Conservation (phyloP, 1,140 invertebrate species). For the Papilio machaon region DNA sequence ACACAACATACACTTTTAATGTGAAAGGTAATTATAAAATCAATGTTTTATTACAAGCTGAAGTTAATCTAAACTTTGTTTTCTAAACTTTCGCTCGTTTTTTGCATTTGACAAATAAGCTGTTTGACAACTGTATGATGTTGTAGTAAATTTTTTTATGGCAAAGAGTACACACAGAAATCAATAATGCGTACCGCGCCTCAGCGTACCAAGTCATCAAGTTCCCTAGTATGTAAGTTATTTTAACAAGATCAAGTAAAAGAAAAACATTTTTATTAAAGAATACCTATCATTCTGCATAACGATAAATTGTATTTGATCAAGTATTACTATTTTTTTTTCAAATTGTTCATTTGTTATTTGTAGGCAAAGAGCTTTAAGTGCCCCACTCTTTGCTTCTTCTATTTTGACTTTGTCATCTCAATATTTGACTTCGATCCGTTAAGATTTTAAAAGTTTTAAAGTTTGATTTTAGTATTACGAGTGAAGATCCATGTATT, state of each 20-base stretch:
- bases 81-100: constrained; percentile 53
- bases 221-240: background rate
- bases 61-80: constrained; percentile 24
- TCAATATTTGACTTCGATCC: background rate
- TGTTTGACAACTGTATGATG: background rate
- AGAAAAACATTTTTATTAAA: background rate
- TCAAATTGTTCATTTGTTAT: too few relatives aligned
- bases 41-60: background rate
- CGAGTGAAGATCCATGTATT: background rate
- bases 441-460: constrained; percentile 34
- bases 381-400: too few relatives aligned
- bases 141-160: background rate
- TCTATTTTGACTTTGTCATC: background rate
- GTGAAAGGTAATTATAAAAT: background rate
- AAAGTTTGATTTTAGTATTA: background rate
- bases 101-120: constrained; percentile 45
- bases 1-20: background rate
- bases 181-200: background rate
- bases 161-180: background rate
- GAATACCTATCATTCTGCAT: background rate
- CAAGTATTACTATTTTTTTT: background rate
- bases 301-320: background rate
- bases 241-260: background rate
- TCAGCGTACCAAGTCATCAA: background rate
- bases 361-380: too few relatives aligned